phyloP scores from a whole-genome alignment of 2,888 invertebrate genomes.

The Lochmaea capreae region DNA sequence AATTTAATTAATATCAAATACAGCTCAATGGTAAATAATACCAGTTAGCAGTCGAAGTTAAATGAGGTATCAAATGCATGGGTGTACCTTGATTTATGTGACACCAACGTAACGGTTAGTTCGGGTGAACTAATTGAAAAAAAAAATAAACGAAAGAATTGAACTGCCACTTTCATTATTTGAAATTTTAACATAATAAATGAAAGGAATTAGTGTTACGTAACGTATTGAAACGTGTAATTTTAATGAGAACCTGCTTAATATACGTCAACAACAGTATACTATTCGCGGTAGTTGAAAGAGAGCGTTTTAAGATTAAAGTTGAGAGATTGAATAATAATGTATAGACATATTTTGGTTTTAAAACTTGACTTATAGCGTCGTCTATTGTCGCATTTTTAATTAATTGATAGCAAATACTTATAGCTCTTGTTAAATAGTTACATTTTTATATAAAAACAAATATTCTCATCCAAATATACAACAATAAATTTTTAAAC shows the following conservation, averaged over 20 bases:
- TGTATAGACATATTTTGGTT: too few relatives aligned
- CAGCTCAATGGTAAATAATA: constrained; percentile 17
- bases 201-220: background rate
- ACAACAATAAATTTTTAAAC: too few relatives aligned
- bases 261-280: background rate
- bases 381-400: too few relatives aligned
- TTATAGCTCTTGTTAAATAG: too few relatives aligned
- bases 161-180: background rate
- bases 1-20: constrained; percentile 15
- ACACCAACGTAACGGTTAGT: constrained; percentile 10
- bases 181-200: background rate
- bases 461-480: too few relatives aligned
- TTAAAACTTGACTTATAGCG: too few relatives aligned
- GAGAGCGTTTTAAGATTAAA: too few relatives aligned
- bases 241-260: background rate
- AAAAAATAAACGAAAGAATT: background rate
- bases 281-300: too few relatives aligned
- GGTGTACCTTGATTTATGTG: constrained; percentile 23
- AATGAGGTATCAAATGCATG: constrained; percentile 22
- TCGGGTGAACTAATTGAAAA: constrained; percentile 12
- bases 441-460: too few relatives aligned
- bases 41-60: constrained; percentile 17
- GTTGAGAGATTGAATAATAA: too few relatives aligned
- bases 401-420: too few relatives aligned
- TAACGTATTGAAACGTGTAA: background rate